A percentile compares a stretch with the other conserved stretches of the same genome.
phyloP scores from a whole-genome alignment of 2,797 vertebrate species.

The Manis pentadactyla region DNA sequence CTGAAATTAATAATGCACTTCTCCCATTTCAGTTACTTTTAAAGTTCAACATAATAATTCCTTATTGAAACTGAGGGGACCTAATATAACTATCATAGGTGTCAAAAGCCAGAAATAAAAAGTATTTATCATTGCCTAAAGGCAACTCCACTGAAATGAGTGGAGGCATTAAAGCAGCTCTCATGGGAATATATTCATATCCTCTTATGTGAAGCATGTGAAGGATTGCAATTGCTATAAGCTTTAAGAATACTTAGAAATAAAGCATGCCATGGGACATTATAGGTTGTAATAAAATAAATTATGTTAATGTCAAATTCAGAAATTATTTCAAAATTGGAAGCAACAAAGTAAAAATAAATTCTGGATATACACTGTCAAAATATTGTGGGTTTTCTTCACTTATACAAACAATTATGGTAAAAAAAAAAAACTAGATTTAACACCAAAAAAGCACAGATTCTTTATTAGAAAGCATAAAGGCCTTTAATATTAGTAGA shows the following conservation, averaged over 20 bases:
- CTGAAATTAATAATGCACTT: background rate
- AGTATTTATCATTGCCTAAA: slow-evolving; percentile 5
- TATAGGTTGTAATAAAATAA: background rate
- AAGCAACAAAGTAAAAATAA: slow-evolving; percentile 9
- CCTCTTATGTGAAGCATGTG: background rate
- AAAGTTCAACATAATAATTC: background rate
- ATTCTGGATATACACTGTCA: background rate
- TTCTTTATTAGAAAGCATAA: background rate
- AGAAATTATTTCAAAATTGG: background rate
- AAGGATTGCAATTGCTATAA: background rate
- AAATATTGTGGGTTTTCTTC: background rate
- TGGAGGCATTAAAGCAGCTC: background rate
- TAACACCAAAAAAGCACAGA: background rate
- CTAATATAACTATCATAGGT: background rate
- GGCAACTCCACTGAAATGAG: background rate
- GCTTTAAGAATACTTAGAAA: background rate
- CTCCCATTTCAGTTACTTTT: slow-evolving; percentile 16
- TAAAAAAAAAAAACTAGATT: slow-evolving; percentile 9
- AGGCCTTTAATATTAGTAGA: background rate
- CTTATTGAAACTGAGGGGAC: background rate
- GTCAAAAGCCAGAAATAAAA: slow-evolving; percentile 48
- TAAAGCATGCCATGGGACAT: background rate
- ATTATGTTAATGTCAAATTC: background rate
- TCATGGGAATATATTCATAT: background rate
- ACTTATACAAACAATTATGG: background rate